Evolutionary conservation across 1,140 invertebrate genomes (phyloP).

Genomic region (Drosophila pandora): DNA sequence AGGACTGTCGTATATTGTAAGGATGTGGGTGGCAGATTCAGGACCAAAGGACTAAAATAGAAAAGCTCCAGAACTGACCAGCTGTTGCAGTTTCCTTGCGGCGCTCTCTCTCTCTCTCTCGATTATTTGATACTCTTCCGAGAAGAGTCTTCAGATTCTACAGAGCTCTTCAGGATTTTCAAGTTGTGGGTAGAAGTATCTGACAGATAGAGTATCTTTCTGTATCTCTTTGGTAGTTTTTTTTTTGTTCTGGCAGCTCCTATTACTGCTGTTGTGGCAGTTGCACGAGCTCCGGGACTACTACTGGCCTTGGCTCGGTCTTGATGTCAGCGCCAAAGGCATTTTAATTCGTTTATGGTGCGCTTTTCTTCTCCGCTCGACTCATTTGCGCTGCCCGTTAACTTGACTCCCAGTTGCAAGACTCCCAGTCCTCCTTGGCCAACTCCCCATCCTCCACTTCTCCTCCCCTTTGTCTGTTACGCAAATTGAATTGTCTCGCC

Average conservation of each 20-base stretch:
- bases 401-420: slow-evolving; percentile 20
- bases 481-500: slow-evolving; percentile 71
- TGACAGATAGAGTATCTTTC: no score
- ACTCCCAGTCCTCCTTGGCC: background rate
- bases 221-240: no score
- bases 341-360: slow-evolving; percentile 74
- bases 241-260: background rate
- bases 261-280: slow-evolving; percentile 3
- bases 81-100: slow-evolving; percentile 22
- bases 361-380: slow-evolving; percentile 17
- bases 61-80: slow-evolving; percentile 10
- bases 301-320: slow-evolving; percentile 21
- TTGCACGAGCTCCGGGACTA: background rate
- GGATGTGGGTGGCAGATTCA: background rate
- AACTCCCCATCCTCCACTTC: background rate
- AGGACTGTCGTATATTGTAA: background rate
- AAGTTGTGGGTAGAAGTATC: no score
- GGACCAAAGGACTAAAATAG: slow-evolving; percentile 15
- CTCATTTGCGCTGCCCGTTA: slow-evolving; percentile 55
- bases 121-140: background rate
- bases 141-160: no score
- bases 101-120: background rate
- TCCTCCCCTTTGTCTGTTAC: slow-evolving; percentile 32
- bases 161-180: no score
- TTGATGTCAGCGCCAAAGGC: slow-evolving; percentile 62